Conservation (phyloP, 2,888 invertebrate genomes). For the Sarcophaga caerulescens region DNA sequence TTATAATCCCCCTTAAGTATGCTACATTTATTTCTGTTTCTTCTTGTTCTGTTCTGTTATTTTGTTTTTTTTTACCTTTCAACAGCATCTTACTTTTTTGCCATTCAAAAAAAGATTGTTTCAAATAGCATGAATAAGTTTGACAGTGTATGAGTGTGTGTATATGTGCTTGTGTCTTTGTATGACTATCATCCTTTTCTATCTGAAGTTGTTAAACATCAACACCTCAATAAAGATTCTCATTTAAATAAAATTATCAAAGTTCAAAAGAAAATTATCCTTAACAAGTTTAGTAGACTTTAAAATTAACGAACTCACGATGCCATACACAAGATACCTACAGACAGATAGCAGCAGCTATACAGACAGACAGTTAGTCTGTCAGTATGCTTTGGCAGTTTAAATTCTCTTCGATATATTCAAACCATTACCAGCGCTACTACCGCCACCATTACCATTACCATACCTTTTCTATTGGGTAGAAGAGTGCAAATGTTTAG, state of each 20-base stretch:
- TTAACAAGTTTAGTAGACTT: conserved; percentile 66
- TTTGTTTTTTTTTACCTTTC: conserved; percentile 23
- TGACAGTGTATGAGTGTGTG: not conserved
- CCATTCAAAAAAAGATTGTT: not conserved
- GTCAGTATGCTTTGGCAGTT: too few species aligned
- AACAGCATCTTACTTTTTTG: conserved; percentile 29
- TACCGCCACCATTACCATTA: too few species aligned
- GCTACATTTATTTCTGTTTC: conserved; percentile 49
- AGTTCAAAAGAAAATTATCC: conserved; percentile 66
- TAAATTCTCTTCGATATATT: too few species aligned
- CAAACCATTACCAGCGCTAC: too few species aligned
- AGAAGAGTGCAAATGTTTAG: conserved; percentile 22
- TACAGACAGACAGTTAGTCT: not conserved
- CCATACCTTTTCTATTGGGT: too few species aligned
- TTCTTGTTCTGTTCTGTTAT: conserved; percentile 1
- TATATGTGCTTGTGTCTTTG: conserved; percentile 4
- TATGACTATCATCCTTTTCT: conserved; percentile 49
- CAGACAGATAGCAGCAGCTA: not conserved
- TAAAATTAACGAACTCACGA: conserved; percentile 66
- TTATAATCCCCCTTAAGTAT: conserved; percentile 42
- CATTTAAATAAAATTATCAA: conserved; percentile 67
- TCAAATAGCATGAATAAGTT: not conserved
- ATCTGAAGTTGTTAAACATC: conserved; percentile 66
- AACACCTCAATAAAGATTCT: conserved; percentile 68
- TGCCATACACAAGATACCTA: conserved; percentile 31